Percentiles rank a stretch among this genome's conserved stretches.
Evolutionary conservation across 2,888 invertebrate species (phyloP).

Genomic region (Anarsia innoxiella): DNA sequence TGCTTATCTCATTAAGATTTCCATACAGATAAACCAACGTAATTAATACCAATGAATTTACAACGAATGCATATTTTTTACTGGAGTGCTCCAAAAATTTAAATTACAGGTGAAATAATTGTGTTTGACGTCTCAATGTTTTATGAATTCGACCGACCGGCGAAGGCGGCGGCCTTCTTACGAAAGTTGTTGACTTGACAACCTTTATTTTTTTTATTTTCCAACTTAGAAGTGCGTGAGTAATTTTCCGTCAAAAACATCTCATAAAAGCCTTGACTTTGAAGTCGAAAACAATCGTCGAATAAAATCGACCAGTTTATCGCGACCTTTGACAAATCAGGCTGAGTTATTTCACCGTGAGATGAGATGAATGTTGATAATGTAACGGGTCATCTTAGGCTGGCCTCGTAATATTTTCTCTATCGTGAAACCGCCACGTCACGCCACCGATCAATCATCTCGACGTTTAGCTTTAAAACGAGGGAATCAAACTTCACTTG

Average conservation of each 20-base stretch:
- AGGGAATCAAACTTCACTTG: neutral
- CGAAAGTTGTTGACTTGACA: no score
- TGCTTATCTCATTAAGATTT: no score
- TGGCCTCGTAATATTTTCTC: conserved; percentile 1
- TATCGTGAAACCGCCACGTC: neutral
- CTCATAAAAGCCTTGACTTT: conserved; percentile 7
- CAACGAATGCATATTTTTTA: no score
- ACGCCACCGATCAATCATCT: conserved; percentile 7
- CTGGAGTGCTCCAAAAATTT: no score
- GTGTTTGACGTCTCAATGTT: no score
- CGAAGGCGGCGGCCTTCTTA: no score
- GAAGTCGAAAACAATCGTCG: conserved; percentile 6
- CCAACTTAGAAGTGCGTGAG: conserved; percentile 3
- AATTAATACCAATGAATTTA: no score
- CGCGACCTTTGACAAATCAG: neutral
- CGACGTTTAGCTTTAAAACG: conserved; percentile 7
- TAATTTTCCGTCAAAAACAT: conserved; percentile 7
- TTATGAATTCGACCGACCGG: no score
- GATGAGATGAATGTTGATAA: no score
- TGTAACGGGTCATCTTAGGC: neutral
- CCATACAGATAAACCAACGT: no score
- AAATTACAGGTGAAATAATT: no score
- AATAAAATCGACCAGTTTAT: neutral
- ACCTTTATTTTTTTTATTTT: neutral
- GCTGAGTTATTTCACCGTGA: no score